Conservation (phyloP, 2,797 vertebrate species). For the Microcaecilia unicolor region DNA sequence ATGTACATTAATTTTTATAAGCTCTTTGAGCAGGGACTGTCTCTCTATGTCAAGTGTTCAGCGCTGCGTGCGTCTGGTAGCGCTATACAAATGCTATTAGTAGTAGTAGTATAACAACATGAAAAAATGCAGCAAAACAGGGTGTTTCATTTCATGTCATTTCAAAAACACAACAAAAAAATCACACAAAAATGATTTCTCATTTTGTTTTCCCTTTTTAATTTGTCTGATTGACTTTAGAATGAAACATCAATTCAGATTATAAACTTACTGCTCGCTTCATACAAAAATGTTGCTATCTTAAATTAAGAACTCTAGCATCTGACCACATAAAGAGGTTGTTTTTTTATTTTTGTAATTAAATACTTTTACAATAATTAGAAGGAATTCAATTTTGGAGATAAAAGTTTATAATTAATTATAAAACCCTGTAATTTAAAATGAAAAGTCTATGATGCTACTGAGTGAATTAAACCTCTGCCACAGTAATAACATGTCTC, state of each 20-base stretch:
- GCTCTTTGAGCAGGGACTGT: too few relatives aligned
- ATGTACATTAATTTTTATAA: too few relatives aligned
- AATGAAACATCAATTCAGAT: conserved; percentile 21
- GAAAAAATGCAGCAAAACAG: conserved; percentile 18
- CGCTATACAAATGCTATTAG: too few relatives aligned
- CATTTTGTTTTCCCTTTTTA: too few relatives aligned
- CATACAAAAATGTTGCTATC: conserved; percentile 29
- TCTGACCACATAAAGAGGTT: too few relatives aligned
- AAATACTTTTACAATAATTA: conserved; percentile 54
- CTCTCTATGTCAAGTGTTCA: too few relatives aligned
- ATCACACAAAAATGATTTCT: too few relatives aligned
- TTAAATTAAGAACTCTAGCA: conserved; percentile 52
- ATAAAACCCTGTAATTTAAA: conserved; percentile 61
- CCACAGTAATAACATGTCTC: conserved; percentile 56
- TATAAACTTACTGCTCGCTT: conserved; percentile 16
- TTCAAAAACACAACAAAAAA: too few relatives aligned
- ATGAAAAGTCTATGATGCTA: conserved; percentile 58
- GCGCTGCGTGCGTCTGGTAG: too few relatives aligned
- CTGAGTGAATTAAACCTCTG: conserved; percentile 50
- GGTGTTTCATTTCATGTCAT: too few relatives aligned
- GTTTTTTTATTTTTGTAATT: too few relatives aligned
- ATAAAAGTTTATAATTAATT: conserved; percentile 60
- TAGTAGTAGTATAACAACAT: too few relatives aligned
- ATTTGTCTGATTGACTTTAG: conserved; percentile 33
- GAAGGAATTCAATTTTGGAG: conserved; percentile 56